Evolutionary conservation across 1,140 invertebrate species (phyloP).

Genomic region (Galleria mellonella): DNA sequence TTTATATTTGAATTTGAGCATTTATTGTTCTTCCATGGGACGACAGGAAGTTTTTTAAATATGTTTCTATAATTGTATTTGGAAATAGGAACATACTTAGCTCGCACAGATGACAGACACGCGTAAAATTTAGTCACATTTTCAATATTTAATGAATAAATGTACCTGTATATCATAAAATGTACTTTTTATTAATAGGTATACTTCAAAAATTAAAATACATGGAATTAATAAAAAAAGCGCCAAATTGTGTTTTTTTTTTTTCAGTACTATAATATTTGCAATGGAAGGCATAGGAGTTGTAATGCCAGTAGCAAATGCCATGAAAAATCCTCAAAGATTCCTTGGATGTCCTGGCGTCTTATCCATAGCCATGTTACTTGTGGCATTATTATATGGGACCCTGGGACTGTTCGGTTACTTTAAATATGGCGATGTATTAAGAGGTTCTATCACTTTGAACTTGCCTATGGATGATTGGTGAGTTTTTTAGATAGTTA

Average conservation of each 20-base stretch:
- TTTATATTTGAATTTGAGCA: no score
- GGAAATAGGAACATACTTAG: no score
- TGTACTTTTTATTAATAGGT: not conserved
- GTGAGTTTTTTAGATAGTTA: conserved; percentile 75
- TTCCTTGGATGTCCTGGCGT: conserved; percentile 89
- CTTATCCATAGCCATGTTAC: conserved; percentile 86
- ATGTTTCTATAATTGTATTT: no score
- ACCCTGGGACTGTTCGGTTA: conserved; percentile 90
- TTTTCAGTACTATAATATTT: conserved; percentile 82
- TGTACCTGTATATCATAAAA: no score
- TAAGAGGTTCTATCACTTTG: conserved; percentile 81
- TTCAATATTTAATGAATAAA: no score
- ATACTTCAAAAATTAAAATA: not conserved
- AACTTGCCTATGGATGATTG: conserved; percentile 78
- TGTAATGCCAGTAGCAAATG: conserved; percentile 92
- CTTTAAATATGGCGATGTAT: conserved; percentile 82
- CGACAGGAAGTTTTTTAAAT: no score
- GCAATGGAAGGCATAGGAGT: conserved; percentile 89
- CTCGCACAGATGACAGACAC: no score
- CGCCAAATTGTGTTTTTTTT: no score
- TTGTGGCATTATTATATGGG: conserved; percentile 83
- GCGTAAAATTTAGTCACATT: no score
- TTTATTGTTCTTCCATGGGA: no score
- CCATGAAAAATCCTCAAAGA: conserved; percentile 85
- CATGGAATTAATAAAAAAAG: no score